phyloP scores from a whole-genome alignment of 2,888 invertebrate genomes.

The Cyclophora punctaria region DNA sequence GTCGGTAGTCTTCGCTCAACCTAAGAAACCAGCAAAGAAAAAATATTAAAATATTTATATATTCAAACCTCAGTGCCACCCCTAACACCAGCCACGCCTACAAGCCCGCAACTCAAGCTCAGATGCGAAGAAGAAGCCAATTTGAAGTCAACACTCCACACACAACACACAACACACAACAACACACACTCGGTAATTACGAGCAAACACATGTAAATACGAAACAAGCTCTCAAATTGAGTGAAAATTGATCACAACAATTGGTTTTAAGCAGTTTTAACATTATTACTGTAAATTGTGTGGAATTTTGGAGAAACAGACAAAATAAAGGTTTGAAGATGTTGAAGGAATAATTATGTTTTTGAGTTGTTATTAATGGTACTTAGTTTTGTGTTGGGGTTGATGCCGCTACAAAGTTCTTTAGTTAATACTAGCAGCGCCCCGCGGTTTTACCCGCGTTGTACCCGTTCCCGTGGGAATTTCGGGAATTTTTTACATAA shows the following conservation, averaged over 20 bases:
- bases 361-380: no score
- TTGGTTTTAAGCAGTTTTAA: neutral
- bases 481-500: no score
- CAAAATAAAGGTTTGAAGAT: no score
- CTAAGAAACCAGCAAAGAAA: neutral
- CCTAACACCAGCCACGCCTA: slow-evolving; percentile 53
- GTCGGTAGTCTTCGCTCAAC: no score
- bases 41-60: neutral
- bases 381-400: no score
- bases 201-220: neutral
- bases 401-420: no score
- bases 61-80: slow-evolving; percentile 22
- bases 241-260: slow-evolving; percentile 8
- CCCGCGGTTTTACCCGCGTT: no score
- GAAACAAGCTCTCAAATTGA: slow-evolving; percentile 2
- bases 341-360: no score
- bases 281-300: no score
- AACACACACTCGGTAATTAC: neutral
- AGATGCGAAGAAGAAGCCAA: slow-evolving; percentile 63
- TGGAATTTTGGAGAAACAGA: no score
- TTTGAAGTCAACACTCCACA: slow-evolving; percentile 41
- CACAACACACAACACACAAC: slow-evolving; percentile 12
- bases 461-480: no score
- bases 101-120: slow-evolving; percentile 52
- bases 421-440: no score